A percentile compares a stretch with the other conserved stretches of the same genome.
phyloP scores from a whole-genome alignment of 1,140 invertebrate genomes.

The Drosophila pallidifrons region DNA sequence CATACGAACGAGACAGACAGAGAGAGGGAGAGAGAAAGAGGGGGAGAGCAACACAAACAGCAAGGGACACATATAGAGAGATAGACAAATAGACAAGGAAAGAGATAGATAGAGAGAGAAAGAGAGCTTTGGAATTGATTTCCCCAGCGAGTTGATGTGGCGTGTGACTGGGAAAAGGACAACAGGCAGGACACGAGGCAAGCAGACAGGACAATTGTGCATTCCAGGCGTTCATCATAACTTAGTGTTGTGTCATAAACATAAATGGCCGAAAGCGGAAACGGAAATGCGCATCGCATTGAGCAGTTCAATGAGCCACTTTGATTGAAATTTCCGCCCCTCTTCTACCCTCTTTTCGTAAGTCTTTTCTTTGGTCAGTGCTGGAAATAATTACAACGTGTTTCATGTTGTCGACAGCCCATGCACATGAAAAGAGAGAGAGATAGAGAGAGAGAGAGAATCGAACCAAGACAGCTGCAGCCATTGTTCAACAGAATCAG shows the following conservation, averaged over 20 bases:
- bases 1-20: constrained; percentile 35
- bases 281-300: constrained; percentile 62
- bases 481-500: no score
- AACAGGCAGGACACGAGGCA: neutral
- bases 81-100: constrained; percentile 2
- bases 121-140: constrained; percentile 71
- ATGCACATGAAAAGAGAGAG: neutral
- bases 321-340: constrained; percentile 30
- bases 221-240: constrained; percentile 42
- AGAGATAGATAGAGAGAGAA: neutral
- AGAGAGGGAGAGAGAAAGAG: no score
- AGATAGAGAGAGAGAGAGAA: neutral
- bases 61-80: neutral
- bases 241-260: constrained; percentile 66
- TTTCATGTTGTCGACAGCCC: constrained; percentile 27
- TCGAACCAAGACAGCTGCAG: neutral
- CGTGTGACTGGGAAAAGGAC: constrained; percentile 5
- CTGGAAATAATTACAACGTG: constrained; percentile 57
- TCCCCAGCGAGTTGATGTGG: constrained; percentile 63
- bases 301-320: constrained; percentile 37
- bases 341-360: neutral
- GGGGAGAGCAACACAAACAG: neutral
- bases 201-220: constrained; percentile 17
- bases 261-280: constrained; percentile 48
- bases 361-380: constrained; percentile 10